phyloP scores from a whole-genome alignment of 2,797 vertebrate genomes.

The Eurystomus glaucurus region DNA sequence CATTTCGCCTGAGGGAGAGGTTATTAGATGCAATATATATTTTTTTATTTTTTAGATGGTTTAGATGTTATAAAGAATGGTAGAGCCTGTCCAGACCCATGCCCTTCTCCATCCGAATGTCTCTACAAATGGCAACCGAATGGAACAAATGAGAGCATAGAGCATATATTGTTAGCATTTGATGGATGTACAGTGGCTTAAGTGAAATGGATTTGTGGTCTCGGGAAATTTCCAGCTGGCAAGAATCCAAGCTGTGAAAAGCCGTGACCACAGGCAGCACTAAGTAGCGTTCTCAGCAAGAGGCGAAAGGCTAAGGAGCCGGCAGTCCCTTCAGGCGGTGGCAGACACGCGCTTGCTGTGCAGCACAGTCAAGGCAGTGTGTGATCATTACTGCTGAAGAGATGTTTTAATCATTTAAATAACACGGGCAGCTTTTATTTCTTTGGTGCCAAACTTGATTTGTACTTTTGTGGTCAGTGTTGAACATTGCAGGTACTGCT shows the following conservation, averaged over 20 bases:
- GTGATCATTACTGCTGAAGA: not conserved
- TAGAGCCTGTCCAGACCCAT: not conserved
- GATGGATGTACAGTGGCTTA: not conserved
- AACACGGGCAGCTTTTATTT: not conserved
- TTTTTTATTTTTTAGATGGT: not conserved
- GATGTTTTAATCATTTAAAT: not conserved
- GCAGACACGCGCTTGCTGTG: not conserved
- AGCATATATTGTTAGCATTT: not conserved
- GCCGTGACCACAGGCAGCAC: not conserved
- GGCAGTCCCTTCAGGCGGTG: not conserved
- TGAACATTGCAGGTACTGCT: accelerated
- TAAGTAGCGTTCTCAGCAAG: not conserved
- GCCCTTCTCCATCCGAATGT: not conserved
- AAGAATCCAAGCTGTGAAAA: not conserved
- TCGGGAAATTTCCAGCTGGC: not conserved
- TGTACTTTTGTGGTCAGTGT: not conserved
- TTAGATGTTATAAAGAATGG: not conserved
- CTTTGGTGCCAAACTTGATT: accelerated
- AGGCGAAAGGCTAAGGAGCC: not conserved
- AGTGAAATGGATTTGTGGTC: conserved; percentile 13
- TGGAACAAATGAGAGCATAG: not conserved
- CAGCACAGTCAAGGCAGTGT: not conserved
- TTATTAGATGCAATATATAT: not conserved
- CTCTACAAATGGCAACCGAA: not conserved
- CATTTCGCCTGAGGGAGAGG: not conserved